Base-by-base conservation (phyloP, 2,797 vertebrate genomes). In the Diplodus sargus region DNA sequence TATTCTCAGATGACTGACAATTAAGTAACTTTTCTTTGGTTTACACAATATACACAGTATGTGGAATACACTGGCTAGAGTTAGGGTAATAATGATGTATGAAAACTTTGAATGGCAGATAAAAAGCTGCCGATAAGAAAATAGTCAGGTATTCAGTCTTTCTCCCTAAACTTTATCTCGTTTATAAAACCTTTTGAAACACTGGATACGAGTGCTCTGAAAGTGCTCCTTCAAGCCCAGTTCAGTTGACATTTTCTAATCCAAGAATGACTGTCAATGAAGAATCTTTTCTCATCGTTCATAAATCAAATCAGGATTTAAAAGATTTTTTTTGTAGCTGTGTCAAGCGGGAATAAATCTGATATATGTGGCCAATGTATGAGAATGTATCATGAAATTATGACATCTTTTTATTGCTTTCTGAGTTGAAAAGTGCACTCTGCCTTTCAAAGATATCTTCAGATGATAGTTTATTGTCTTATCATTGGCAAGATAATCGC, bases 341-440 rank as follows among this genome's bases (percentile, higher is more conserved):
- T 16, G 45, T 14, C 14, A 15, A 14, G 39, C 10, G 39, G 39
- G 39, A 39, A 39, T 45, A 45, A 13, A 45, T 45, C 43, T 18
- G 9, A 16, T 22, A 45, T 15, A 17, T 20, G 18, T 5, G 25
- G 28, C 13, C 11, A 2, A 14, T 43, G 15, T 17, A 20, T 22
- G 45, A 43, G 10, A 20, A 51, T 23, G 10, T 49, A 42, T 60
- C 9, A n/a, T 30, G 20, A 7, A 11, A 20, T 39, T 16, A 3
- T 39, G 16, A 2, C 1, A 42, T 70, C 54, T 70, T 12, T 20
- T 45, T 51, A 30, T n/a, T 28, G 5, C n/a, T 34, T 64, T 62
- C 42, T n/a, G 2, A 34, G 68, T 18, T 77, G 71, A 74, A 79
- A 74, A 56, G 48, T 57, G 23, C 67, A 23, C 45, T 25, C n/a